phyloP scores from a whole-genome alignment of 2,888 invertebrate genomes.

The Metallyticus violacea region DNA sequence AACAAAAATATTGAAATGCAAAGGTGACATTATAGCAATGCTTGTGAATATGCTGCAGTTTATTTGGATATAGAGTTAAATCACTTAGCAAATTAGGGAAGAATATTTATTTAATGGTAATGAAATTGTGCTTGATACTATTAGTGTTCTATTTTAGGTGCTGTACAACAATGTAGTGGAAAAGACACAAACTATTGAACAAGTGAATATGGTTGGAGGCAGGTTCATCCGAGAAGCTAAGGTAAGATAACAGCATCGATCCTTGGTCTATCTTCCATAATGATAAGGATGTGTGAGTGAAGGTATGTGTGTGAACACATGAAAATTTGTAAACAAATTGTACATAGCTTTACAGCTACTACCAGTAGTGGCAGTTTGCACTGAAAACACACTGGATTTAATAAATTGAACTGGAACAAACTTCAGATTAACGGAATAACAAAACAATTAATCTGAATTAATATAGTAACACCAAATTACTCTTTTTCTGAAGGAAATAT shows the following conservation, averaged over 20 bases:
- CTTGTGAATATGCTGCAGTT: too few species aligned
- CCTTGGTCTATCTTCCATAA: background rate
- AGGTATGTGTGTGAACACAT: constrained; percentile 40
- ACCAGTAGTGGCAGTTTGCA: background rate
- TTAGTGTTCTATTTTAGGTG: constrained; percentile 57
- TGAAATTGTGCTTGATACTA: background rate
- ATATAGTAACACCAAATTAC: background rate
- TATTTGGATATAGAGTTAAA: background rate
- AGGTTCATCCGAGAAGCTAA: constrained; percentile 95
- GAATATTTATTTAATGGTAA: background rate
- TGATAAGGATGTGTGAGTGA: constrained; percentile 36
- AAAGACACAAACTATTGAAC: constrained; percentile 90
- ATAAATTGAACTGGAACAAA: background rate
- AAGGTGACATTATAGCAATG: too few species aligned
- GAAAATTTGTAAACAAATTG: constrained; percentile 34
- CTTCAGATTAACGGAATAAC: background rate
- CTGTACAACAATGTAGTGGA: constrained; percentile 91
- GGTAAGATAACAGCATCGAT: constrained; percentile 61
- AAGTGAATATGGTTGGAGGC: constrained; percentile 92
- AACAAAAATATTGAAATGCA: too few species aligned
- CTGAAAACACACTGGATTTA: background rate
- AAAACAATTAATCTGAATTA: constrained; percentile 10
- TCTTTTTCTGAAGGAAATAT: background rate
- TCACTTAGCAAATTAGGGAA: background rate
- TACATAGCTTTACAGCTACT: constrained; percentile 19